These are phyloP conservation scores for Pangasius krempfi DNA, from an alignment of 2,797 vertebrate species.

Conservation along the genomic window DNA sequence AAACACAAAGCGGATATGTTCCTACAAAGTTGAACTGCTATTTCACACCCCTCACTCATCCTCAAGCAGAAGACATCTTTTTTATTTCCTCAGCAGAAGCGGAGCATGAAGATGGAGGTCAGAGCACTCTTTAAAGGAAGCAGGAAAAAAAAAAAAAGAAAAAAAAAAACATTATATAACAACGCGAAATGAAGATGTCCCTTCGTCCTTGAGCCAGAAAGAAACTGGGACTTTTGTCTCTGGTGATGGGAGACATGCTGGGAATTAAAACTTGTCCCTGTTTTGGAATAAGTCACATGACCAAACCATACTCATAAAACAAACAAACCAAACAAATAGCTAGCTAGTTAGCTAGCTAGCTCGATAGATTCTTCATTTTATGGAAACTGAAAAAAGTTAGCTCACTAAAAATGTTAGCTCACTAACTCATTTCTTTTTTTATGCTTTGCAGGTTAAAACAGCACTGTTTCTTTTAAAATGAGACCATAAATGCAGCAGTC, in stretches of 20 bases:
- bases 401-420: no score
- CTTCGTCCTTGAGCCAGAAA: constrained; percentile 11
- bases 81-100: not conserved
- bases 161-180: not conserved
- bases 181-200: not conserved
- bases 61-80: not conserved
- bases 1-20: not conserved
- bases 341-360: no score
- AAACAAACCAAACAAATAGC: not conserved
- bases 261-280: not conserved
- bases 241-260: not conserved
- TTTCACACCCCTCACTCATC: not conserved
- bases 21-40: not conserved
- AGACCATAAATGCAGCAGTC: no score
- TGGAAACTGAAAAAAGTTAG: not conserved
- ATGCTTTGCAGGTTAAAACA: no score
- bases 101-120: not conserved
- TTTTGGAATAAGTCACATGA: not conserved
- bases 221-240: constrained; percentile 13
- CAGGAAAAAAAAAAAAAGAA: not conserved
- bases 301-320: not conserved
- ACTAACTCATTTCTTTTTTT: no score
- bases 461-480: no score
- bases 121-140: not conserved
- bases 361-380: no score